Conservation (phyloP, 2,797 vertebrate genomes). For the Austrolebias charrua region DNA sequence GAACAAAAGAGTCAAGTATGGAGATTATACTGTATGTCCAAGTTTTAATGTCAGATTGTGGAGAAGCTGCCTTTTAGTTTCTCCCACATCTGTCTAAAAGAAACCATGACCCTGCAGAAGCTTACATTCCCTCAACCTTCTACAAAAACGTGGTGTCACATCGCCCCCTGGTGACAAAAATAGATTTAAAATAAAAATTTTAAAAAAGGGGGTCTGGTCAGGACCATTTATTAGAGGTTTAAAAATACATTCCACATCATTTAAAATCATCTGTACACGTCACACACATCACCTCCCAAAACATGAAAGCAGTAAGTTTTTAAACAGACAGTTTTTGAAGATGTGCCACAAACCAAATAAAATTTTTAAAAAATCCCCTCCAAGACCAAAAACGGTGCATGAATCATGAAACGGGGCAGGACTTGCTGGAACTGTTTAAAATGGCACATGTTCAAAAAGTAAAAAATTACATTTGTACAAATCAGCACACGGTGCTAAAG, state of each 20-base stretch:
- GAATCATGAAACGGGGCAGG: too few relatives aligned
- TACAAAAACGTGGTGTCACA: not conserved
- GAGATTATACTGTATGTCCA: too few relatives aligned
- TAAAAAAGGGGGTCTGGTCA: constrained; percentile 1
- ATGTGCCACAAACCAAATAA: not conserved
- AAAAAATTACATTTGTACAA: constrained; percentile 61
- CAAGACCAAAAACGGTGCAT: too few relatives aligned
- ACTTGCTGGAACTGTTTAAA: too few relatives aligned
- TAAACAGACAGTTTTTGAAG: not conserved
- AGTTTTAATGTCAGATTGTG: too few relatives aligned
- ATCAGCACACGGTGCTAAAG: constrained; percentile 43
- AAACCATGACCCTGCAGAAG: too few relatives aligned
- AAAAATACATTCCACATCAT: constrained; percentile 30
- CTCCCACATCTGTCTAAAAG: too few relatives aligned
- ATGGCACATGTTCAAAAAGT: not conserved
- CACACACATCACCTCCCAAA: constrained; percentile 10
- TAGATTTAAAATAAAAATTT: not conserved
- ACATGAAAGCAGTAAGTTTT: not conserved
- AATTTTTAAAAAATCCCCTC: too few relatives aligned
- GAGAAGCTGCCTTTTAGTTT: too few relatives aligned
- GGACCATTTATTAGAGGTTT: constrained; percentile 61
- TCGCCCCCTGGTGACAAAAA: constrained; percentile 30
- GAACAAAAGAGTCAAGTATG: too few relatives aligned
- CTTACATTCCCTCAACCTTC: too few relatives aligned
- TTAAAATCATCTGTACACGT: constrained; percentile 58